Conservation (phyloP, 2,888 invertebrate species). For the Trissolcus japonicus region DNA sequence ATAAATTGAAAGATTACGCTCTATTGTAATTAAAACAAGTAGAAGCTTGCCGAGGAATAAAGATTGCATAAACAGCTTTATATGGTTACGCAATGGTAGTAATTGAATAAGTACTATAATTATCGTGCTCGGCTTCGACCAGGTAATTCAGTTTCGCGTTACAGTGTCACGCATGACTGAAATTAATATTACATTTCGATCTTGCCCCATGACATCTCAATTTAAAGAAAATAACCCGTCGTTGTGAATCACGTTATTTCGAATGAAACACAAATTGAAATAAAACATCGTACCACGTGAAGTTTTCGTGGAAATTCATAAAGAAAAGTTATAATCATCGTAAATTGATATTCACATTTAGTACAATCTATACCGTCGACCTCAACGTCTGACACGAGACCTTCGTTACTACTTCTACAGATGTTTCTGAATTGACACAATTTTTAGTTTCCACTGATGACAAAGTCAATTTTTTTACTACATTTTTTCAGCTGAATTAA, state of each 20-base stretch:
- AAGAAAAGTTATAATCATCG: too few relatives aligned
- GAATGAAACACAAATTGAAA: too few relatives aligned
- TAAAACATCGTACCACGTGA: too few relatives aligned
- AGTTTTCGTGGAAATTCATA: too few relatives aligned
- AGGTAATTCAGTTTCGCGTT: slow-evolving; percentile 13
- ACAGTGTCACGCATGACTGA: not conserved
- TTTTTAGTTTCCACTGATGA: slow-evolving; percentile 4
- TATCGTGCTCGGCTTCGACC: slow-evolving; percentile 11
- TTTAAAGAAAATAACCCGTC: slow-evolving; percentile 33
- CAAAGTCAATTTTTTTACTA: not conserved
- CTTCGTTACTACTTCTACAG: slow-evolving; percentile 36
- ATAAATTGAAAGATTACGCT: slow-evolving; percentile 27
- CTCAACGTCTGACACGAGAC: slow-evolving; percentile 25
- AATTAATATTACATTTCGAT: slow-evolving; percentile 17
- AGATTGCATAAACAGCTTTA: slow-evolving; percentile 28
- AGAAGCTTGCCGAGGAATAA: slow-evolving; percentile 22
- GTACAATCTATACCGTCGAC: too few relatives aligned
- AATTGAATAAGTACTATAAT: slow-evolving; percentile 24
- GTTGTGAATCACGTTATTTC: too few relatives aligned
- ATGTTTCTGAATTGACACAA: slow-evolving; percentile 13
- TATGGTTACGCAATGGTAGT: slow-evolving; percentile 16
- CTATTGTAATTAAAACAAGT: slow-evolving; percentile 27
- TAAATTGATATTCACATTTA: too few relatives aligned
- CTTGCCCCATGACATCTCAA: slow-evolving; percentile 7
- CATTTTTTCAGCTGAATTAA: not conserved